Base-by-base conservation (phyloP, 2,797 vertebrate genomes). In the Dendrocincla fuliginosa region DNA sequence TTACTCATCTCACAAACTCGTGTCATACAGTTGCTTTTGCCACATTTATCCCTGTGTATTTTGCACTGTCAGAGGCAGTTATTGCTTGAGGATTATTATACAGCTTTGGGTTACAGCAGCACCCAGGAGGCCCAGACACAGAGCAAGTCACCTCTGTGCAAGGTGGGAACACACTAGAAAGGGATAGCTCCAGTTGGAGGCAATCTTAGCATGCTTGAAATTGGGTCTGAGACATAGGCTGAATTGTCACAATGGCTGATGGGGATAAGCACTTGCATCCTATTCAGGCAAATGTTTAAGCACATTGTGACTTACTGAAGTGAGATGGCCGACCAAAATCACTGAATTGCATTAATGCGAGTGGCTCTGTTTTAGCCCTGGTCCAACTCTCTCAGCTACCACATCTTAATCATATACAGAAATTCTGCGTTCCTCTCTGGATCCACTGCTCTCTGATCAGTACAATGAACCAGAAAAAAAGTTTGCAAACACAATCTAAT, bases 401-500 rank as follows among this genome's bases (percentile, higher is more conserved):
- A 35, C 68, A 35, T 61, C 82, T 86, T 84, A 78, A 75, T 87
- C 69, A 71, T 27, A 49, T 11, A 49, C 32, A 90, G 76, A 86
- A 69, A 52, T 30, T 12, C 60, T 77, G 3, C 41, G 39, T 25
- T 81, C 65, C 83, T 86, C 46, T 83, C 69, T 0, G 1, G 55
- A 78, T 56, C 79, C 76, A 59, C 57, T 0, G 4, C 22, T 5
- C 69, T 94, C 91, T 59, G 77, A 63, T 46, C 87, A 90, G 91
- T 94, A 96, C 76, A 92, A 68, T 49, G 82, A 97, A 90, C 76
- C 76, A 89, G 82, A 89, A 88, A 92, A 87, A 90, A 90, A 93
- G 82, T 95, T 88, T 94, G 91, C 94, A 90, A 91, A 94, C 73
- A 89, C 78, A 91, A 84, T 91, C 93, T 88, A 92, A 92, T 96